Base-by-base conservation (phyloP, 2,797 vertebrate genomes). In the Amblyopsis hoosieri region DNA sequence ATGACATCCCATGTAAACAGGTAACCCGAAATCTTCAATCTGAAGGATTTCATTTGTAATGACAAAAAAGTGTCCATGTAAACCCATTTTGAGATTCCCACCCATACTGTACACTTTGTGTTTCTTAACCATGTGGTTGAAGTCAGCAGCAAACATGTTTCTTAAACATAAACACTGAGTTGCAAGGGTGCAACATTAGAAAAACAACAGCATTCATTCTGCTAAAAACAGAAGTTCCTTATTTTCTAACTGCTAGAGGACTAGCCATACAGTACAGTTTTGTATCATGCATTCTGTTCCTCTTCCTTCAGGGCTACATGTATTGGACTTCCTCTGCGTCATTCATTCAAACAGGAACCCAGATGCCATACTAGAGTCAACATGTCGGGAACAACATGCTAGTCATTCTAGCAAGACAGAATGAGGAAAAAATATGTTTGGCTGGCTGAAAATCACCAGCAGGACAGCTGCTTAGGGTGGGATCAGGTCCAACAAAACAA, bases 381-480 rank as follows among this genome's bases (percentile, higher is more conserved):
- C 60, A 66, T 57, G 68, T 48, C 62, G 66, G 59, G 45, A 76
- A 60, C 54, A 66, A 71, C 68, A 70, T 74, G 69, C 23, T 29
- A 80, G n/a, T 62, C 58, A 77, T 60, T 57, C n/a, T 63, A 2
- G 12, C 17, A 23, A 12, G 9, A 42, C 37, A 42, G 37, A 42
- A 42, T 8, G 8, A 48, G 12, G 12, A 5, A 48, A n/a, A 14
- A 12, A 48, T 2, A 48, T 0, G 23, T 29, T 29, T 29, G 23
- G 23, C 23, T 29, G 23, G 23, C 23, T 4, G 23, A 29, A 3
- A 42, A 7, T 85, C 61, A 78, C 80, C 73, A 82, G 72, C 72
- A 66, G 69, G 78, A 76, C 85, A 86, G 87, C 83, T 86, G 85
- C 79, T 79, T 56, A 17, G 67, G 57, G 72, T 75, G 74, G 66